phyloP scores from a whole-genome alignment of 2,113 vertebrate genomes.

The Echinops telfairi region DNA sequence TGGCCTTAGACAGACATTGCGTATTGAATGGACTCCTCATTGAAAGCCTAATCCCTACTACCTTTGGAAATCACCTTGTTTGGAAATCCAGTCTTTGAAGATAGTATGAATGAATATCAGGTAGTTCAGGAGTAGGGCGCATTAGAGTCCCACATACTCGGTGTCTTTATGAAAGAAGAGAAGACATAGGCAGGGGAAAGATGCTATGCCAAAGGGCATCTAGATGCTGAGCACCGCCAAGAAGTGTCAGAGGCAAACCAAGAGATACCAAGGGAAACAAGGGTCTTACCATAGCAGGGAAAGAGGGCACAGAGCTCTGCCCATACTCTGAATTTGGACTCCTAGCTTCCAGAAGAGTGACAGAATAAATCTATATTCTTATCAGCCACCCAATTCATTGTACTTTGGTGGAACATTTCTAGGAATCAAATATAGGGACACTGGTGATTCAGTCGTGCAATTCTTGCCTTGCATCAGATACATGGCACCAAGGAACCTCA shows the following conservation, averaged over 20 bases:
- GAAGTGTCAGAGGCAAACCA: neutral
- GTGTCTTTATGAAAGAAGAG: neutral
- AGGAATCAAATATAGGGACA: neutral
- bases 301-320: neutral
- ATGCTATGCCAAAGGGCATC: neutral
- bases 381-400: neutral
- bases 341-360: neutral
- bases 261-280: neutral
- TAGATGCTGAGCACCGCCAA: neutral
- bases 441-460: neutral
- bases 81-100: neutral
- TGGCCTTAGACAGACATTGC: neutral
- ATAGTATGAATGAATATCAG: neutral
- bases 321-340: neutral
- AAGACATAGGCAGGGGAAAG: neutral
- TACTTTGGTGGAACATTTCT: neutral
- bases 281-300: neutral
- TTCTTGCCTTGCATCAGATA: neutral
- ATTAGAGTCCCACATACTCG: neutral
- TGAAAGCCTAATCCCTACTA: neutral
- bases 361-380: neutral
- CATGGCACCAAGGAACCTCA: neutral
- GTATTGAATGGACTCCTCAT: neutral
- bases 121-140: neutral
- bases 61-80: neutral